Conservation (phyloP, 2,888 invertebrate genomes). For the Protophormia terraenovae region DNA sequence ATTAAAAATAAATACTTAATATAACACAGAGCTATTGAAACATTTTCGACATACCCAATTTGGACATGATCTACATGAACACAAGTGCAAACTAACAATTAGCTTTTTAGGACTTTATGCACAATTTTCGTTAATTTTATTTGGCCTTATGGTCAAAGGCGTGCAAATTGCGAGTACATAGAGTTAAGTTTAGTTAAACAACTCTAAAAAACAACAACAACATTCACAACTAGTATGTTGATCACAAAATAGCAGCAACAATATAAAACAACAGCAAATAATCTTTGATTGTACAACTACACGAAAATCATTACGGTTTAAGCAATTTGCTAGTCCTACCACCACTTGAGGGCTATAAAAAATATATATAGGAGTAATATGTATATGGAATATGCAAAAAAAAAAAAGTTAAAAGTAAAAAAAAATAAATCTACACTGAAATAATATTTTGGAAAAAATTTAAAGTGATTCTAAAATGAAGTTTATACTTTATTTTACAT, state of each 20-base stretch:
- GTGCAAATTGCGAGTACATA: conserved; percentile 69
- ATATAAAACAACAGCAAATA: conserved; percentile 41
- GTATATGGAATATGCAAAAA: conserved; percentile 18
- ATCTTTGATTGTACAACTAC: conserved; percentile 67
- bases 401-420: too few relatives aligned
- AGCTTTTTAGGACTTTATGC: conserved; percentile 68
- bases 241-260: conserved; percentile 38
- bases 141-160: conserved; percentile 71
- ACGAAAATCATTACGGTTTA: conserved; percentile 71
- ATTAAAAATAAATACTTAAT: neutral
- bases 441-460: neutral
- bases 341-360: conserved; percentile 62
- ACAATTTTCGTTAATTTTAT: conserved; percentile 71
- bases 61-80: conserved; percentile 67
- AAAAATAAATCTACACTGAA: conserved; percentile 16
- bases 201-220: conserved; percentile 16
- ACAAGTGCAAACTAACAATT: conserved; percentile 69
- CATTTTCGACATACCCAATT: conserved; percentile 65
- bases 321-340: conserved; percentile 69
- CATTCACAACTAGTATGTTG: conserved; percentile 39
- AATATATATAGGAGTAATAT: neutral
- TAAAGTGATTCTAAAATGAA: too few relatives aligned
- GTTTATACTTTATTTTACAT: too few relatives aligned
- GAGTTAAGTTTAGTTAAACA: conserved; percentile 44
- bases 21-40: conserved; percentile 18